Conservation (phyloP, 2,888 invertebrate genomes). For the Trachelus tabidus region DNA sequence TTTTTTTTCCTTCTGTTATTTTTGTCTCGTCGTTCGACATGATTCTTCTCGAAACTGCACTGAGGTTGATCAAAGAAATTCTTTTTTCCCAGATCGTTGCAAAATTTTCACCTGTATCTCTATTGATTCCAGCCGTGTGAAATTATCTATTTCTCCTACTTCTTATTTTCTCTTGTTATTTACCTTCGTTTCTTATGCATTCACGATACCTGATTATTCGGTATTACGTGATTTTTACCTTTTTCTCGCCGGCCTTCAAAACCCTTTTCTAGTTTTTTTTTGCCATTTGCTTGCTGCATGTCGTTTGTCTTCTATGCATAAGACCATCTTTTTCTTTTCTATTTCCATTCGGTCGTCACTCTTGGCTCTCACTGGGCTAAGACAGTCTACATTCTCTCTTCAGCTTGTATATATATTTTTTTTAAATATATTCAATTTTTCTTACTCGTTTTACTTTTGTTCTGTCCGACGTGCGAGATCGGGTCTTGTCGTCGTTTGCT, state of each 20-base stretch:
- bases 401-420: slow-evolving; percentile 13
- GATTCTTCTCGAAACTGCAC: background rate
- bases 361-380: slow-evolving; percentile 58
- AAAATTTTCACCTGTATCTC: background rate
- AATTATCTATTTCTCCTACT: slow-evolving; percentile 8
- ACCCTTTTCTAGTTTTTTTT: slow-evolving; percentile 20
- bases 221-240: slow-evolving; percentile 15
- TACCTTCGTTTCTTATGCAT: slow-evolving; percentile 3
- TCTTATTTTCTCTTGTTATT: slow-evolving; percentile 14
- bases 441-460: background rate
- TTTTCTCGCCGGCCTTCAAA: slow-evolving; percentile 26
- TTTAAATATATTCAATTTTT: slow-evolving; percentile 1
- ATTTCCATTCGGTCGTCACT: slow-evolving; percentile 46
- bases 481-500: background rate
- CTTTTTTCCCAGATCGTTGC: too few relatives aligned
- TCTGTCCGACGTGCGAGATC: background rate
- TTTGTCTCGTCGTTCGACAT: slow-evolving; percentile 4
- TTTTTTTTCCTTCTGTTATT: slow-evolving; percentile 11
- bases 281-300: slow-evolving; percentile 26
- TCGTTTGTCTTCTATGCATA: slow-evolving; percentile 1
- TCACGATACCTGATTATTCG: background rate
- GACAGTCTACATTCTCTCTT: slow-evolving; percentile 63
- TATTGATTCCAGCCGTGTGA: background rate
- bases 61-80: too few relatives aligned
- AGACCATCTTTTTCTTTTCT: background rate